Conservation (phyloP, 2,113 vertebrate species). For the Callipepla squamata region DNA sequence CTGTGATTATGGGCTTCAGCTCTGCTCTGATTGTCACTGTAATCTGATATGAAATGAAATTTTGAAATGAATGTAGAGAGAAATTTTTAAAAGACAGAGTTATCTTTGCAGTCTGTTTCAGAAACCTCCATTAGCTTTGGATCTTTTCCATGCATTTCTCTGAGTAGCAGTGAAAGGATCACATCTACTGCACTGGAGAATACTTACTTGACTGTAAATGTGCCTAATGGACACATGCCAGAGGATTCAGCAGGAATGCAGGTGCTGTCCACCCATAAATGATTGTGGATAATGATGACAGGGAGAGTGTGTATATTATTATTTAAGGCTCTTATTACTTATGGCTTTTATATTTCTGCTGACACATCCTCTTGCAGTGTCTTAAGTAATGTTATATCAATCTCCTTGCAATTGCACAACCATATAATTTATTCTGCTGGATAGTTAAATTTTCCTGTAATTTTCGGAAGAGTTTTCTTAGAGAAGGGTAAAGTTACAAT, state of each 20-base stretch:
- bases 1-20: not conserved
- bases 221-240: conserved; percentile 37
- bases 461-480: not conserved
- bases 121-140: not conserved
- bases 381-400: conserved; percentile 6
- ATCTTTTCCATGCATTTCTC: conserved; percentile 25
- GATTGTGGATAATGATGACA: conserved; percentile 7
- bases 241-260: conserved; percentile 39
- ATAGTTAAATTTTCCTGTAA: not conserved
- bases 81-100: not conserved
- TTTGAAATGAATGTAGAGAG: not conserved
- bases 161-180: conserved; percentile 13
- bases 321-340: conserved; percentile 23
- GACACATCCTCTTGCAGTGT: not conserved
- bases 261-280: not conserved
- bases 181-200: not conserved
- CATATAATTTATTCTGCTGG: not conserved
- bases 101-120: not conserved
- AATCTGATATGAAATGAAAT: not conserved
- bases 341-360: conserved; percentile 35
- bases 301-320: not conserved
- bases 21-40: not conserved
- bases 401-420: not conserved
- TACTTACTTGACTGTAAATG: conserved; percentile 51
- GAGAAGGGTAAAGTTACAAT: not conserved